phyloP scores from a whole-genome alignment of 2,113 vertebrate species.

The Penelope pileata region DNA sequence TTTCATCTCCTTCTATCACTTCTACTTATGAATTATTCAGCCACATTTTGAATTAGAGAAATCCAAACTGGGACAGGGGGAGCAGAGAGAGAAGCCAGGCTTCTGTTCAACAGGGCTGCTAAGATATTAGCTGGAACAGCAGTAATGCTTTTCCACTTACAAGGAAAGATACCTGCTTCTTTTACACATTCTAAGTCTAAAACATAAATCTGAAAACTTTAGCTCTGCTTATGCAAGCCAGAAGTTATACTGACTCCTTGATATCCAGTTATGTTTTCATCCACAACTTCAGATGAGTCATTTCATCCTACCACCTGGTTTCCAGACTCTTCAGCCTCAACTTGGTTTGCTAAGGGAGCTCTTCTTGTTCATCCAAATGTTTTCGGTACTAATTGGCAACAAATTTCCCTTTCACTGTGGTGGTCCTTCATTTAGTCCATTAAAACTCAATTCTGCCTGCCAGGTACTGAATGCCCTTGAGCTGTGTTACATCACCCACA shows the following conservation, averaged over 20 bases:
- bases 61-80: neutral
- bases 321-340: conserved; percentile 13
- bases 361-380: conserved; percentile 21
- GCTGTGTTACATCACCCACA: conserved; percentile 63
- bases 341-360: neutral
- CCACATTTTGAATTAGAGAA: neutral
- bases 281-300: neutral
- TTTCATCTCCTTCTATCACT: neutral
- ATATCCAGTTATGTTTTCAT: neutral
- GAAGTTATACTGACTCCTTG: neutral
- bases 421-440: conserved; percentile 41
- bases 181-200: neutral
- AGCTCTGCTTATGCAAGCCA: neutral
- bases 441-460: conserved; percentile 28
- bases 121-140: neutral
- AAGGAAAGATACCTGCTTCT: neutral
- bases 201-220: neutral
- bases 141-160: neutral
- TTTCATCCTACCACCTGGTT: conserved; percentile 30
- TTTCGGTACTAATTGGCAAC: conserved; percentile 33
- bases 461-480: conserved; percentile 48
- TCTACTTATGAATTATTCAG: neutral
- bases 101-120: neutral
- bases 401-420: conserved; percentile 38
- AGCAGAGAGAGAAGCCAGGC: neutral